Base-by-base conservation (phyloP, 2,113 vertebrate genomes). In the Machaerirhynchus nigripectus region DNA sequence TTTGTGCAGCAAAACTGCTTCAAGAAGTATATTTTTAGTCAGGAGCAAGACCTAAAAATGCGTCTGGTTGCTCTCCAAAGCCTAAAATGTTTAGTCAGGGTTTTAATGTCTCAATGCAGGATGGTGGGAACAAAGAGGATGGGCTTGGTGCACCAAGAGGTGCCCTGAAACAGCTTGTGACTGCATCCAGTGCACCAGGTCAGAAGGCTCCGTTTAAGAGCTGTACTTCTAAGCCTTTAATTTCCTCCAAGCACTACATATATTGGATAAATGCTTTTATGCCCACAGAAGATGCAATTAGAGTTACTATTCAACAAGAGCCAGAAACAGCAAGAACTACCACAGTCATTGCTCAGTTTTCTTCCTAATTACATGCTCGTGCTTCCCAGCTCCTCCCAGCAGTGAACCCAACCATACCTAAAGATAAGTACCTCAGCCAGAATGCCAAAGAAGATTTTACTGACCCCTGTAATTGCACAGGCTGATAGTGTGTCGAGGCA, bases 231-330 rank as follows among this genome's bases (percentile, higher is more conserved):
- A 93, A 95, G 60, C 61, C 77, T 94, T 83, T 95, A 88, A 96
- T 97, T 96, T 97, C 28, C 56, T 84, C 59, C n/a, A 37, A 91
- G 16, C 89, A 61, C 90, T 73, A 80, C 87, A 42, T 83, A 76
- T 55, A 46, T 84, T 3, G 15, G 27, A 77, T 60, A 93, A 78
- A 71, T 63, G 52, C 27, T 61, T 53, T 91, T 82, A 47, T 95
- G 49, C 63, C 82, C 35, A 46, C 33, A 80, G 50, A 95, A 94
- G 60, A 39, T 83, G 37, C 60, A 97, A 74, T 95, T 93, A 88
- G 81, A 94, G 57, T 33, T 61, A 37, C 24, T 73, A 52, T 75
- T 91, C 77, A 87, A 33, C 22, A 59, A 21, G 55, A 90, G 69
- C 60, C 76, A 94, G 53, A 28, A 92, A 49, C 31, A 69, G 57